Evolutionary conservation across 2,113 vertebrate species (phyloP).

Genomic region (zebrafish (Danio rerio)): GRCz12tu NC_133187.1:4957501-4958000

Average conservation of each 20-base stretch:
- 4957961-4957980: constrained; percentile 63
- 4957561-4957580: neutral
- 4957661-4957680: neutral
- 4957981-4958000: neutral
- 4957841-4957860: constrained; percentile 86
- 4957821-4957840: constrained; percentile 55
- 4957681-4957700: neutral
- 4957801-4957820: too few relatives aligned
- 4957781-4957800: too few relatives aligned
- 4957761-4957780: neutral
- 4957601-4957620: neutral
- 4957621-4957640: neutral
- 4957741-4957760: too few relatives aligned
- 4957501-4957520: constrained; percentile 85
- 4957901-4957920: constrained; percentile 86
- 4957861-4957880: constrained; percentile 91
- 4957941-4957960: constrained; percentile 68
- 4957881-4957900: constrained; percentile 92
- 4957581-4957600: neutral
- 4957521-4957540: constrained; percentile 86
- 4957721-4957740: neutral
- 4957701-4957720: neutral
- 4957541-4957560: constrained; percentile 78
- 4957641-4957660: neutral
- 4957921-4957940: constrained; percentile 80